Percentiles rank a stretch among this genome's conserved stretches.
These are phyloP conservation scores for Troides oblongomaculatus DNA, from an alignment of 2,888 invertebrate genomes.

Conservation along the genomic window DNA sequence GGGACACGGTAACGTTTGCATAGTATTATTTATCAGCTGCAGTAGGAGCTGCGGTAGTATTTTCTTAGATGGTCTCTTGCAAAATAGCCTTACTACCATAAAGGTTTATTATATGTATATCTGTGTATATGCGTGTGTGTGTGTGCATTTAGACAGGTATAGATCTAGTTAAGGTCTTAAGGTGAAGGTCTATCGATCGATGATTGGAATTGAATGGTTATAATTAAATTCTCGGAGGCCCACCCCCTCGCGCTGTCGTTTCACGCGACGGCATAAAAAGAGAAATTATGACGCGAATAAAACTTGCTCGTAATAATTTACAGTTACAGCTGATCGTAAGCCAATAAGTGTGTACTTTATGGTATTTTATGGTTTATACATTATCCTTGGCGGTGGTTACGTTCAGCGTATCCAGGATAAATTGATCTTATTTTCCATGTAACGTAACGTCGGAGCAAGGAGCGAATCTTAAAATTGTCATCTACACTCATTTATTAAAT, in stretches of 20 bases:
- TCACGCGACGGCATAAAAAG: slow-evolving; percentile 17
- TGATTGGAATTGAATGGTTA: background rate
- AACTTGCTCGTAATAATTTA: slow-evolving; percentile 21
- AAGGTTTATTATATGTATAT: no score
- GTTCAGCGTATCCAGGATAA: background rate
- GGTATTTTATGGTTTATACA: slow-evolving; percentile 16
- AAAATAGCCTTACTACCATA: no score
- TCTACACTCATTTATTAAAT: no score
- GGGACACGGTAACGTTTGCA: no score
- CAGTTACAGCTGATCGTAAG: slow-evolving; percentile 22
- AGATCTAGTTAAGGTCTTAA: background rate
- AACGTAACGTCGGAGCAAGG: no score
- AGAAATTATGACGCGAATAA: slow-evolving; percentile 19
- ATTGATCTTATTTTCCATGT: background rate
- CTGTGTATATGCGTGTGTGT: no score
- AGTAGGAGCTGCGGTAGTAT: no score
- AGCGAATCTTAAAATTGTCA: no score
- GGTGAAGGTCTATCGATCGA: background rate
- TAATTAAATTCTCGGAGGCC: background rate
- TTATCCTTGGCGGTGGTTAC: background rate
- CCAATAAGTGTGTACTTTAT: slow-evolving; percentile 15
- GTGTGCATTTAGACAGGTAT: background rate
- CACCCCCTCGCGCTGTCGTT: background rate
- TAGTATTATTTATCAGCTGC: no score
- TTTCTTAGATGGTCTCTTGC: no score